phyloP scores from a whole-genome alignment of 2,113 vertebrate genomes.

The Neotragus pygmaeus region DNA sequence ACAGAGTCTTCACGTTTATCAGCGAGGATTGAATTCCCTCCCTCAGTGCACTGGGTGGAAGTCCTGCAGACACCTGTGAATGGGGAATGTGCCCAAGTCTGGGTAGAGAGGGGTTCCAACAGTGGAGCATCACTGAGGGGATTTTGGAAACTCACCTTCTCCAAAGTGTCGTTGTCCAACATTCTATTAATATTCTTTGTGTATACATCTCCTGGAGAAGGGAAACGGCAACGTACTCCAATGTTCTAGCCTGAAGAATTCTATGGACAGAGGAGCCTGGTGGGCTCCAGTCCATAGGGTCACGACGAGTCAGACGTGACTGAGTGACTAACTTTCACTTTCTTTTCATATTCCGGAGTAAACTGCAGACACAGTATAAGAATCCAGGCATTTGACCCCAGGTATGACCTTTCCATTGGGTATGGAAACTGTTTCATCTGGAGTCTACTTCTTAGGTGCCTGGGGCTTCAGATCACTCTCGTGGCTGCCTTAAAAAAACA shows the following conservation, averaged over 20 bases:
- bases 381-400: background rate
- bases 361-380: background rate
- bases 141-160: background rate
- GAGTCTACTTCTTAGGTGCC: background rate
- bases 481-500: background rate
- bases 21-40: fast-evolving
- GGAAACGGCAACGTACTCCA: background rate
- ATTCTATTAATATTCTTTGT: background rate
- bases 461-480: background rate
- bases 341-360: background rate
- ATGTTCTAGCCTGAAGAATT: background rate
- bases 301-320: background rate
- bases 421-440: background rate
- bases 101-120: background rate
- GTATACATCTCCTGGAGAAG: background rate
- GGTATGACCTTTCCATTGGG: background rate
- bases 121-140: too few relatives aligned
- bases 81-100: fast-evolving
- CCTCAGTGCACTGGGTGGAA: fast-evolving
- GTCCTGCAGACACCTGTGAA: fast-evolving
- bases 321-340: background rate
- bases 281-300: background rate
- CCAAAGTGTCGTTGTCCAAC: background rate
- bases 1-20: background rate
- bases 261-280: background rate